Conservation (phyloP, 2,797 vertebrate species). For the Ceryle rudis region DNA sequence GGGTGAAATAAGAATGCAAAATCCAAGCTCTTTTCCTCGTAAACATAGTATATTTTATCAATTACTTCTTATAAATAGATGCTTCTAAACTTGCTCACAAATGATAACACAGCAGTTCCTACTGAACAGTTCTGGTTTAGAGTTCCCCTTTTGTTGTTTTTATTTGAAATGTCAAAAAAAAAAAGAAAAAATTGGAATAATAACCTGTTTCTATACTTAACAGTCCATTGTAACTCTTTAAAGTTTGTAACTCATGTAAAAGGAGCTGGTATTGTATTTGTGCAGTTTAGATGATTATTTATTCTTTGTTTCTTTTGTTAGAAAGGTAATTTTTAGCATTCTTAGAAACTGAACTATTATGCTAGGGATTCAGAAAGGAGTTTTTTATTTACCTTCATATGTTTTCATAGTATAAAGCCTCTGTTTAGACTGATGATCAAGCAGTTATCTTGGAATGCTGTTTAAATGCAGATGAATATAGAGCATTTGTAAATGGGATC, state of each 20-base stretch:
- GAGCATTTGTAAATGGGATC: neutral
- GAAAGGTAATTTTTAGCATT: neutral
- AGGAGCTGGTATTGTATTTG: neutral
- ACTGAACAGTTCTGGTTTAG: neutral
- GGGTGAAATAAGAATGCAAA: neutral
- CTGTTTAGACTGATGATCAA: neutral
- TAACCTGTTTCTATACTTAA: neutral
- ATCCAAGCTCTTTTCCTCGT: neutral
- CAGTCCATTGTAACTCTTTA: neutral
- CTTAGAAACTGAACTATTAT: neutral
- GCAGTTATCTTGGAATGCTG: neutral
- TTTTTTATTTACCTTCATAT: accelerated
- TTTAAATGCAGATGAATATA: neutral
- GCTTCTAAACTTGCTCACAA: neutral
- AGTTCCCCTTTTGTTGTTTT: neutral
- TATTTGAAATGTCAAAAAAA: neutral
- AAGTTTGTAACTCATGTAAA: neutral
- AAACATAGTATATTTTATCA: neutral
- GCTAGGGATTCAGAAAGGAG: neutral
- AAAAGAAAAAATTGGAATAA: neutral
- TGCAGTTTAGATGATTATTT: neutral
- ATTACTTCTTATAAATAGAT: neutral
- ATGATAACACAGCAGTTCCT: neutral
- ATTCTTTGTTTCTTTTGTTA: neutral
- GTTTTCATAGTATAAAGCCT: neutral